Evolutionary conservation across 2,888 invertebrate genomes (phyloP), one percentile per base, ranked within the genome.

Genomic region (Amitus sp.): DNA sequence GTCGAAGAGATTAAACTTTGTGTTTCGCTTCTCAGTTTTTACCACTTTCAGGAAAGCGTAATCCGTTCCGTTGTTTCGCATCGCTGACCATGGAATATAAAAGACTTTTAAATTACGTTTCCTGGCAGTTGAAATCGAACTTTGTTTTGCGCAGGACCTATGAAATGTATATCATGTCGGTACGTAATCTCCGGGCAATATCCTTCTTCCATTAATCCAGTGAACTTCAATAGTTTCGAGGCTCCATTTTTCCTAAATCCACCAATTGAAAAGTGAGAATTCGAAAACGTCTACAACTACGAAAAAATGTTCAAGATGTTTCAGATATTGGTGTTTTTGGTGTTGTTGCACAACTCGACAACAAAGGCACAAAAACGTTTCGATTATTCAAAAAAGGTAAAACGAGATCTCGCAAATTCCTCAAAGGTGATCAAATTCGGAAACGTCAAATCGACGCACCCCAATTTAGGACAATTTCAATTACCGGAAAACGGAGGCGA

Each of bases 21-120:
- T 73, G 74, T 76, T 80, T 75, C 72, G 75, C 55, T 65, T 47
- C 52, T 58, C 59, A 61, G 66, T 81, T 82, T 82, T 82, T 80
- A 69, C 75, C 49, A 63, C 63, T 71, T 76, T 76, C 78, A 81
- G 79, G 75, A 81, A 82, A 78, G 76, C 70, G 65, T 71, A 71
- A 70, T 72, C 72, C 71, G 73, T 74, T 80, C 75, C 68, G 61
- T 69, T 70, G 78, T 74, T 63, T 76, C 74, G 80, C 79, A 78
- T 78, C 80, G 69, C 65, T 78, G 73, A 76, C 68, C 73, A 43
- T 65, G 53, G 75, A 74, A 80, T 82, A 82, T 81, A 81, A 80
- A 82, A 80, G 80, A 73, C 72, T 64, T 64, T 52, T 54, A 58
- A 63, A 66, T 65, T 56, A 62, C 67, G 66, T 54, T 63, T 60